Conservation (phyloP, 2,113 vertebrate genomes). For the Esox niger region DNA sequence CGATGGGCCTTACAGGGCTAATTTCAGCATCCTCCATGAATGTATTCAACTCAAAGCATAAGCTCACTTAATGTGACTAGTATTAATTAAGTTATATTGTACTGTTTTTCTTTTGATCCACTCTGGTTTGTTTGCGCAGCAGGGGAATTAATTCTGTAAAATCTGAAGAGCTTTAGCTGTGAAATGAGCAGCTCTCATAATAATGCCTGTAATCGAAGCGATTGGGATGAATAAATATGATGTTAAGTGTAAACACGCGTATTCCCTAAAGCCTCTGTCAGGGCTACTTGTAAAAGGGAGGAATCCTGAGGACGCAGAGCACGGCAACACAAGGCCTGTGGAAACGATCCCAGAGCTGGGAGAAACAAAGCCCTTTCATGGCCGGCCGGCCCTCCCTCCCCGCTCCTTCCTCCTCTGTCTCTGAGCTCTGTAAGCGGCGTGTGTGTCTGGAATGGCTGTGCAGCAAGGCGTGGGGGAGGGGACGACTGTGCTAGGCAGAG, state of each 20-base stretch:
- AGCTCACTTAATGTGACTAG: too few species aligned
- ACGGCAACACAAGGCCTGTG: slow-evolving; percentile 28
- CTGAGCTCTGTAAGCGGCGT: slow-evolving; percentile 10
- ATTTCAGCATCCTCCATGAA: too few species aligned
- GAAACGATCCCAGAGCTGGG: slow-evolving; percentile 23
- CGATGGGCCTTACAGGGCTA: too few species aligned
- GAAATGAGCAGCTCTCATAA: background rate
- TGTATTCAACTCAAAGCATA: too few species aligned
- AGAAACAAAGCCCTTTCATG: slow-evolving; percentile 52
- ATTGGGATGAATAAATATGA: slow-evolving; percentile 2
- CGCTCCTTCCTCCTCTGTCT: slow-evolving; percentile 15
- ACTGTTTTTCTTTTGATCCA: too few species aligned
- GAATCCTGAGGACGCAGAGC: slow-evolving; percentile 26
- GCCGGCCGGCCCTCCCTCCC: slow-evolving; percentile 16
- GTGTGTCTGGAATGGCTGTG: slow-evolving; percentile 33
- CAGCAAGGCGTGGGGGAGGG: slow-evolving; percentile 23
- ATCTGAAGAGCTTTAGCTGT: background rate
- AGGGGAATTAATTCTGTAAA: background rate
- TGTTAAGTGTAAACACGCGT: background rate
- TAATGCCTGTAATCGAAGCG: background rate
- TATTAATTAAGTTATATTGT: too few species aligned
- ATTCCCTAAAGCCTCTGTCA: background rate
- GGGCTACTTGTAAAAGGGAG: slow-evolving; percentile 11
- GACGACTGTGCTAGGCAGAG: background rate
- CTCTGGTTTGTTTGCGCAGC: slow-evolving; percentile 1